Base-by-base conservation (phyloP, 1,140 invertebrate species). In the Drosophila nikananu region DNA sequence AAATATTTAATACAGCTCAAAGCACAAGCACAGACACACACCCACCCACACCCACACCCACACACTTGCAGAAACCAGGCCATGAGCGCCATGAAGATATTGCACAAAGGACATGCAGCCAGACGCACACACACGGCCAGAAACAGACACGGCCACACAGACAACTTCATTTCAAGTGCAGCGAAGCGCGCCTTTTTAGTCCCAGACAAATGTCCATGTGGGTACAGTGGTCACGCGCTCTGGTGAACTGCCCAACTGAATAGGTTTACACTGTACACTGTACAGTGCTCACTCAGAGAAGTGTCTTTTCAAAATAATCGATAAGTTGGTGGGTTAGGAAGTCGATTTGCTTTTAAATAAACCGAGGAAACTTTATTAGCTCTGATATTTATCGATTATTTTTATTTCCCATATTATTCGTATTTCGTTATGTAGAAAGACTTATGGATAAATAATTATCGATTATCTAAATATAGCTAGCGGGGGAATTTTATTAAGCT, bases 1-100 rank as follows among this genome's bases (percentile, higher is more conserved):
- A 79, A 75, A 86, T 86, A 86, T 79, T 82, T 86, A 86, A 84
- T 84, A 74, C 79, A 79, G 83, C 83, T 82, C 79, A 86, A 60
- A 75, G 80, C 75, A 80, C 74, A 61, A 64, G 48, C 66, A 66
- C 73, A 77, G 41, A 23, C 44, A 15, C 21, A 19, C 6, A 13
- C 12, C 23, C 42, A 49, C 15, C 32, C 30, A 30, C 71, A 0
- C 35, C 41, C 23, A 0, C 35, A 48, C 23, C 23, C 32, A 27
- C 52, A 58, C 30, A 39, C 41, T 25, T 13, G 51, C 17, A 37
- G 62, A 64, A 60, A 59, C 52, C 32, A 54, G 42, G 68, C 48
- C 49, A 78, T 51, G 44, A 79, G 57, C 41, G 49, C 54, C 54
- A 72, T 51, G 54, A 80, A 72, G 76, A 73, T 77, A 70, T 78